Evolutionary conservation across 1,140 invertebrate species (phyloP), one percentile per base, ranked within the genome.

Genomic region (Thereuonema tuberculata): DNA sequence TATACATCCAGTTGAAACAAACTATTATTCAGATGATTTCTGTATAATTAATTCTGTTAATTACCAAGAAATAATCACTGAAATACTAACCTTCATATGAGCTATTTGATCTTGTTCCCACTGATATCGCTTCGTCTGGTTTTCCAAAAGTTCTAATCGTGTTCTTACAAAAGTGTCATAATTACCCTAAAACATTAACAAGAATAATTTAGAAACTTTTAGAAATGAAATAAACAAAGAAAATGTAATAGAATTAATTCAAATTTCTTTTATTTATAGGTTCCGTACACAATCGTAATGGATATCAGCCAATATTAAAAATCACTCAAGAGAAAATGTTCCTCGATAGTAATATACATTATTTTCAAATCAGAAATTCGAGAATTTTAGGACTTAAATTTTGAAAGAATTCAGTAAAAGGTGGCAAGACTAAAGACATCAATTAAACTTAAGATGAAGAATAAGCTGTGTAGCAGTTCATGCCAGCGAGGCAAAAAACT

Each of bases 31-130:
- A 46, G 58, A 56, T 37, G 55, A 62, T 53, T 56, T 55, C 31
- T 64, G 20, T 37, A 23, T 52, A 24, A 37, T 56, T 60, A 17
- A 46, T 63, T n/a, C n/a, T n/a, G n/a, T n/a, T n/a, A n/a, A n/a
- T n/a, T n/a, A n/a, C n/a, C n/a, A n/a, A n/a, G n/a, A n/a, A n/a
- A n/a, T n/a, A n/a, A n/a, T n/a, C n/a, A n/a, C n/a, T n/a, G n/a
- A n/a, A n/a, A n/a, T n/a, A n/a, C n/a, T 63, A 71, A 88, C 85
- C 81, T 98, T 99, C 96, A 99, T 99, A 69, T 99, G 90, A 61
- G 92, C 80, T 56, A 99, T 98, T 76, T 99, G 95, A 77, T 97
- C 93, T 73, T 99, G 97, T 75, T 99, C 95, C 96, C 95, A 99
- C 67, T 98, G 93, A 72, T 98, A 99, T 65, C 94, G 89, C 72